Evolutionary conservation across 2,888 invertebrate species (phyloP), one percentile per base, ranked within the genome.

Genomic region (Magallana nippona): DNA sequence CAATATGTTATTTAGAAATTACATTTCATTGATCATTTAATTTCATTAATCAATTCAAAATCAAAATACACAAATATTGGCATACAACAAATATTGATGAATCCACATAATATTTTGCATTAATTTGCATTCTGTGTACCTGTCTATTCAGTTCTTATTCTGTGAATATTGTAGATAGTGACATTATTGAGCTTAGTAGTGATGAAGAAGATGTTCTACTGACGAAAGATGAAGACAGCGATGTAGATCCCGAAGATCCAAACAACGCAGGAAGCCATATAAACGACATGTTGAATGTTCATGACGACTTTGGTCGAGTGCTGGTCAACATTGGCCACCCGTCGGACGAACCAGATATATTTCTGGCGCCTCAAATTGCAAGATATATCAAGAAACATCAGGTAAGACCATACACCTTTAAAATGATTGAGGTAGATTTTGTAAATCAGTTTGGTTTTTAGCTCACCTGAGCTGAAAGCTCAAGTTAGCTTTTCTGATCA

Each of bases 371-470:
- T 0, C 98, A 95, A 86, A 97, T 99, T 81, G 97, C 98, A 0
- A 95, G 97, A 89, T 96, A 97, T 82, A 98, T 99, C 84, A 99
- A 99, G 95, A 98, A 98, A 1, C 99, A 99, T 96, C 99, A 99
- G 96, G 97, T 97, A 86, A 81, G 27, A 58, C 1, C 8, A n/a
- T 13, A 27, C 10, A 55, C 55, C 10, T 60, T 60, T 17, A 44
- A 44, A 44, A 44, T 44, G 44, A 44, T 44, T 8, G 8, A 44
- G 44, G 44, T 44, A 44, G 44, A 44, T 44, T 44, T 44, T 44
- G 44, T 10, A 5, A 44, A 44, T 44, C 27, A 44, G 44, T 3
- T 44, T 3, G 44, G 44, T 0, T 44, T 44, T 44, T n/a, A n/a
- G n/a, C n/a, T n/a, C n/a, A n/a, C n/a, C n/a, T n/a, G n/a, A n/a